Base-by-base conservation (phyloP, 35 echinoderm and acorn worm species). In the Hemicentrotus pulcherrimus region DNA sequence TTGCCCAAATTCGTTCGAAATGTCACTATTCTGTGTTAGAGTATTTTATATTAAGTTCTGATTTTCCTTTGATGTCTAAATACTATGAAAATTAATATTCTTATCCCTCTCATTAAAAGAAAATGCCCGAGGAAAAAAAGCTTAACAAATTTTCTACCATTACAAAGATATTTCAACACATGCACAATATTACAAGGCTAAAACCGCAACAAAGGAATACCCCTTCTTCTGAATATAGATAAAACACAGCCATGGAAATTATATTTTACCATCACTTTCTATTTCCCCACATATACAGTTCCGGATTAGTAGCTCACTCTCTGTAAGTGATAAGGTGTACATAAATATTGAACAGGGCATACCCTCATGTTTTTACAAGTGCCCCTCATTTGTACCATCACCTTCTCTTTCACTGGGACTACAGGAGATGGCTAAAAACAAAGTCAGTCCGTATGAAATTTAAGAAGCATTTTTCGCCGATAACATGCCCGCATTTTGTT, bases 211-310 rank as follows among this genome's bases (percentile, higher is more conserved):
- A 78, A 8, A 28, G 65, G 7, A n/a, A 78, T 78, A n/a, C 4
- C 28, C 61, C 65, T 28, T 28, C 65, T 28, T 78, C 24, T 78
- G 28, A 78, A 78, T 3, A 78, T 8, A 78, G 65, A n/a, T 78
- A 78, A 24, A 22, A 28, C 22, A 4, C 19, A 78, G 24, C 65
- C 19, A 8, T 78, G 65, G 19, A n/a, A 78, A 78, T 78, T 78
- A 78, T 78, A 59, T 78, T 78, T 78, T 78, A 78, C 19, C 28
- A 78, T 78, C 65, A 78, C 65, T 78, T 78, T 78, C 65, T n/a
- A 70, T 28, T 70, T 28, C 18, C 22, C 28, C 24, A 78, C 24
- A 70, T 71, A 71, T 24, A 78, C 65, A 78, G 65, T 78, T 78
- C 65, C 65, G 65, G 65, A 78, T 78, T 78, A 78, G 6, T 7